phyloP scores from a whole-genome alignment of 2,113 vertebrate genomes.

The Dissostichus mawsoni region DNA sequence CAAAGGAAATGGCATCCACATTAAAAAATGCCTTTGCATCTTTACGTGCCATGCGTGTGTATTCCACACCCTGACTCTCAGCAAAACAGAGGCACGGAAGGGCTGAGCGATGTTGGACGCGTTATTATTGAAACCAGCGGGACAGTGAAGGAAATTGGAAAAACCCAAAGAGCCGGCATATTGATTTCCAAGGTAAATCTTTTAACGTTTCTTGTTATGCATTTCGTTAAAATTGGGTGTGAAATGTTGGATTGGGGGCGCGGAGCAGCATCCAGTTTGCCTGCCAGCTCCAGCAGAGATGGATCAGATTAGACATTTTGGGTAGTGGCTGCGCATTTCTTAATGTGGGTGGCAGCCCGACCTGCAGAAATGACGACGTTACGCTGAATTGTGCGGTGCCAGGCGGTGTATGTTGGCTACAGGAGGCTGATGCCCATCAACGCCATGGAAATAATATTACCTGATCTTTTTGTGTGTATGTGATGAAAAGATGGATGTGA shows the following conservation, averaged over 20 bases:
- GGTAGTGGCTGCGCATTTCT: constrained; percentile 73
- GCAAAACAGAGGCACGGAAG: constrained; percentile 62
- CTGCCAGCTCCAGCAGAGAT: constrained; percentile 28
- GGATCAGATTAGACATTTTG: constrained; percentile 61
- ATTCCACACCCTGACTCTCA: constrained; percentile 76
- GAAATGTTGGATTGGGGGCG: background rate
- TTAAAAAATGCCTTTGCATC: constrained; percentile 78
- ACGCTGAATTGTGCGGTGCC: constrained; percentile 52
- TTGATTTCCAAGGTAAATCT: constrained; percentile 72
- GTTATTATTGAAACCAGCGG: constrained; percentile 47
- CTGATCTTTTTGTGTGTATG: background rate
- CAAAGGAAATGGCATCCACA: constrained; percentile 19
- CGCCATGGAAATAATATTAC: background rate
- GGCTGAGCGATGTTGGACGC: constrained; percentile 66
- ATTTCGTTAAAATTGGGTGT: background rate
- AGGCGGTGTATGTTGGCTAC: constrained; percentile 8
- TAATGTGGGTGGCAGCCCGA: constrained; percentile 56
- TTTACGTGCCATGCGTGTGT: constrained; percentile 78
- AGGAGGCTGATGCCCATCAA: constrained; percentile 38
- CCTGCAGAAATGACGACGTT: constrained; percentile 55
- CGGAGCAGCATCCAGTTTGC: constrained; percentile 13
- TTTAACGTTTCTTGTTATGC: constrained; percentile 28
- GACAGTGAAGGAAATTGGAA: constrained; percentile 33
- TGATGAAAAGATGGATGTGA: background rate
- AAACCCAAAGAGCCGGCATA: constrained; percentile 12